Evolutionary conservation across 2,797 vertebrate species (phyloP).

Genomic region (Sarcoramphus papa): DNA sequence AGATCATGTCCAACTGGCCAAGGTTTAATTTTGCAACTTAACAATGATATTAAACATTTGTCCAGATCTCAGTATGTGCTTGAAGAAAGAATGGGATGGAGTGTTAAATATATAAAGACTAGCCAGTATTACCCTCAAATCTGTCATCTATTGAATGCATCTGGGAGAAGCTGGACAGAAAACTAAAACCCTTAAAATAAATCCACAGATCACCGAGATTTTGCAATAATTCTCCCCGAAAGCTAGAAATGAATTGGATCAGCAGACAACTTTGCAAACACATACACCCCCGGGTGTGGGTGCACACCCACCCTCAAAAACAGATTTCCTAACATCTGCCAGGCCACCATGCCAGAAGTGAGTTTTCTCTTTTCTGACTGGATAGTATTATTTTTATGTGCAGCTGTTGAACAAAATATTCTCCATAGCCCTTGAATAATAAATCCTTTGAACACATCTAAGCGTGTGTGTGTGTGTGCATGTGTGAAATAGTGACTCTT

Average conservation of each 20-base stretch:
- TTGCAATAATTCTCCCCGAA: neutral
- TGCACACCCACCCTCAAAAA: neutral
- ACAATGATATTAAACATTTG: slow-evolving; percentile 45
- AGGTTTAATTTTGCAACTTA: slow-evolving; percentile 53
- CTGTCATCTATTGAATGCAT: slow-evolving; percentile 27
- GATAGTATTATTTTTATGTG: slow-evolving; percentile 23
- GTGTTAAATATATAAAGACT: slow-evolving; percentile 12
- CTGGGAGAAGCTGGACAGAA: slow-evolving; percentile 15
- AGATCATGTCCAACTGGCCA: slow-evolving; percentile 4
- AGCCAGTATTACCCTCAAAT: slow-evolving; percentile 12
- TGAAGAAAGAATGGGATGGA: slow-evolving; percentile 14
- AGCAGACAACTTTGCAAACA: neutral
- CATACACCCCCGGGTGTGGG: neutral
- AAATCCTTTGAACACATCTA: neutral
- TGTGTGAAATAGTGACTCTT: neutral
- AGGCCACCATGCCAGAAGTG: neutral
- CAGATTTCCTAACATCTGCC: neutral
- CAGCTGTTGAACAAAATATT: neutral
- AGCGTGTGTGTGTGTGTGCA: neutral
- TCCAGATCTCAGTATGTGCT: neutral
- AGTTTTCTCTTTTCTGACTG: neutral
- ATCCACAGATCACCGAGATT: neutral
- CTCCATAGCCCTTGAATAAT: neutral
- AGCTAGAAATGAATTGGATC: neutral
- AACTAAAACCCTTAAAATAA: slow-evolving; percentile 8